Evolutionary conservation across 1,140 invertebrate genomes (phyloP), one percentile per base, ranked within the genome.

Genomic region (Tetranychus cinnabarinus): DNA sequence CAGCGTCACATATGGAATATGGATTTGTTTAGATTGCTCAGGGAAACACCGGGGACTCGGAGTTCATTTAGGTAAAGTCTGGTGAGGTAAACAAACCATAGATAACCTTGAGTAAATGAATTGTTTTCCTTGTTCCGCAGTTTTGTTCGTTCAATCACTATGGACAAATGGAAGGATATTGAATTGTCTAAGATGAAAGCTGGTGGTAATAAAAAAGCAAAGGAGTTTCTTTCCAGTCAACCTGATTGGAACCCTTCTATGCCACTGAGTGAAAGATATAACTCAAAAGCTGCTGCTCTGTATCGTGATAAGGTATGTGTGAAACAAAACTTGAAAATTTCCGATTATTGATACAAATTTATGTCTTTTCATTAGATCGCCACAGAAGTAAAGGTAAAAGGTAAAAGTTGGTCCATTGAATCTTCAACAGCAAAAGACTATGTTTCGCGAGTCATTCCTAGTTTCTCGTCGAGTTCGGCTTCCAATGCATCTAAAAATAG

Each of bases 11-110:
- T 99, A 97, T 76, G 96, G 96, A n/a, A 86, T 99, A 48, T 98
- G 99, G 72, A 84, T 99, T 65, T 99, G 96, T 74, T 88, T 99
- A 68, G 95, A 99, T 72, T 99, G 96, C 72, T 98, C 95, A 3
- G 93, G 95, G 6, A 88, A 95, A 45, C 96, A 99, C 76, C 79
- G 95, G 56, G 84, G 87, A 69, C 78, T 99, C 35, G 96, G 96
- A 56, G 93, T 97, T 61, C 95, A 99, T 75, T 75, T 98, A 90
- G 62, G 63, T 63, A 58, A 37, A 1, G 0, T 23, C 23, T 23
- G 23, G 23, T 23, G 23, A 23, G 23, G 23, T 23, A 23, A 23
- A 23, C 23, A 0, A 23, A 23, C 23, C 23, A 23, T 23, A 0
- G 23, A 23, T 23, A 23, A 23, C 23, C 23, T 23, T 23, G 23